Percentiles rank a stretch among this genome's conserved stretches.
Evolutionary conservation across 2,888 invertebrate species (phyloP).

Genomic region (Drosophila paracracens): DNA sequence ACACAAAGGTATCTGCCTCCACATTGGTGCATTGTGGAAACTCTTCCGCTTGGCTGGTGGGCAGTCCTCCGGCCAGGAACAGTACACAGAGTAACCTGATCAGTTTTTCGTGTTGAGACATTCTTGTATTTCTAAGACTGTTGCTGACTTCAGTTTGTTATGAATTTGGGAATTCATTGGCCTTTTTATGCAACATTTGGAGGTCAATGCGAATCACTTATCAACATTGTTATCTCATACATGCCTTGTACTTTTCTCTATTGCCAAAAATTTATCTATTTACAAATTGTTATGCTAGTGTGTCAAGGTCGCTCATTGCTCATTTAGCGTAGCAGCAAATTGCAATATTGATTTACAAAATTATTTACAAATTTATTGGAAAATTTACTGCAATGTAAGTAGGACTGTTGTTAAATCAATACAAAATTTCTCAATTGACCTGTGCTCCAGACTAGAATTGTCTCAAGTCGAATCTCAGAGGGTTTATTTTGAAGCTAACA

Average conservation of each 20-base stretch:
- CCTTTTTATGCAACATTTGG: conserved; percentile 35
- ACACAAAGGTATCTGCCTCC: conserved; percentile 57
- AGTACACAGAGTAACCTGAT: conserved; percentile 36
- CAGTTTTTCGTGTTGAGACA: conserved; percentile 19
- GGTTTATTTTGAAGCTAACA: neutral
- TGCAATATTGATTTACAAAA: neutral
- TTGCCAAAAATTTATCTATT: conserved; percentile 34
- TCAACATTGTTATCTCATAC: conserved; percentile 42
- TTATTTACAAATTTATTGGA: neutral
- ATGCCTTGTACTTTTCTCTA: conserved; percentile 14
- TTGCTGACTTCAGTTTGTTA: conserved; percentile 6
- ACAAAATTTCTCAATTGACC: neutral
- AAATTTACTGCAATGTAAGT: neutral
- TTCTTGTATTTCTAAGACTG: neutral
- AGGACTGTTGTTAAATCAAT: neutral
- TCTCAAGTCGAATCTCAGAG: neutral
- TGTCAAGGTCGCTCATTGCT: conserved; percentile 44
- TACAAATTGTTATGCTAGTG: conserved; percentile 17
- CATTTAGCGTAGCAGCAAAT: neutral
- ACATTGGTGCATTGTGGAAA: conserved; percentile 66
- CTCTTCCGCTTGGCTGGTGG: conserved; percentile 26
- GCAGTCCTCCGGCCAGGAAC: conserved; percentile 20
- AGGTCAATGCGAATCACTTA: conserved; percentile 35
- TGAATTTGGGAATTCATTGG: neutral
- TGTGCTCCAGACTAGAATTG: neutral